Conservation (phyloP, 2,113 vertebrate genomes). For the Otocyon megalotis region DNA sequence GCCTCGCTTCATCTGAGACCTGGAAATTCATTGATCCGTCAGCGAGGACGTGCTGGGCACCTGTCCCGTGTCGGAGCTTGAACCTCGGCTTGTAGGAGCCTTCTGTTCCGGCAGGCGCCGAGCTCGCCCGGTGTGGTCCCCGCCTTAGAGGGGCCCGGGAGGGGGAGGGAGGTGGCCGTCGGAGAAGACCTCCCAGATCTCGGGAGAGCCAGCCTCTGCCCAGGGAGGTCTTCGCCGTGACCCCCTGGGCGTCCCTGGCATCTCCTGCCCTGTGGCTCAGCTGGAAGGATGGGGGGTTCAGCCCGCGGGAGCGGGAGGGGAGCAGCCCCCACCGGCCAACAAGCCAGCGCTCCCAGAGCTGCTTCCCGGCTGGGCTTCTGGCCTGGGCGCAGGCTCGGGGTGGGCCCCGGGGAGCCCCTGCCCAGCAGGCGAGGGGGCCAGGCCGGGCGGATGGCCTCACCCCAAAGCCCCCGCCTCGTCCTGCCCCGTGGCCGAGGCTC, state of each 20-base stretch:
- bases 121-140: fast-evolving
- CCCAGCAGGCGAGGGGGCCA: background rate
- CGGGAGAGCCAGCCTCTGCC: no score
- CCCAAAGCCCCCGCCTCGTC: background rate
- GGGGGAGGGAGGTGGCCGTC: fast-evolving
- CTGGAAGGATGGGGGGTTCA: background rate
- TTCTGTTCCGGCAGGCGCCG: background rate
- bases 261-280: no score
- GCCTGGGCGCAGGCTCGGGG: no score
- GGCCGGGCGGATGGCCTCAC: background rate
- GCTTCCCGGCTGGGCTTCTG: no score
- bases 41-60: background rate
- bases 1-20: background rate
- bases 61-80: no score
- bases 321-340: fast-evolving
- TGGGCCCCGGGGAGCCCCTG: background rate
- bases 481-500: background rate
- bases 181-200: no score
- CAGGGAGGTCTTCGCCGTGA: no score
- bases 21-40: background rate
- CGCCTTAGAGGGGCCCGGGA: fast-evolving
- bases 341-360: fast-evolving
- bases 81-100: background rate
- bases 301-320: fast-evolving
- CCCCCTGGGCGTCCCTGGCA: no score